phyloP scores from a whole-genome alignment of 2,113 vertebrate species.

The Myrmecobius fasciatus region DNA sequence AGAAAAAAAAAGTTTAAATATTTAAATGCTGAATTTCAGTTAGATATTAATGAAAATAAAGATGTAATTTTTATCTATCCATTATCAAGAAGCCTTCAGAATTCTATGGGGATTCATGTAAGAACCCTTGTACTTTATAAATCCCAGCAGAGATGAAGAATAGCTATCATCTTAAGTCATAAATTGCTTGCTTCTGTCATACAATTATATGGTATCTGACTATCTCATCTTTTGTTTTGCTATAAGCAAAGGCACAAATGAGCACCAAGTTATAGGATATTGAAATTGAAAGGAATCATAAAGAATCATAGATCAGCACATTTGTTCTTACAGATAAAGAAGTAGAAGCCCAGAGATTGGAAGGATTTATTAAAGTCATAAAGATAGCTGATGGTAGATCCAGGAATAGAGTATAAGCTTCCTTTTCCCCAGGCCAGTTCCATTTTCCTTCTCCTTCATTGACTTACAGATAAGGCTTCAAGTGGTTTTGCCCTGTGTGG shows the following conservation, averaged over 20 bases:
- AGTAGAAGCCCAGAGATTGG: not conserved
- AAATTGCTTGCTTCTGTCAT: not conserved
- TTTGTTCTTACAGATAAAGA: not conserved
- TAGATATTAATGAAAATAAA: not conserved
- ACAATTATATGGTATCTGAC: not conserved
- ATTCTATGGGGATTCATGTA: not conserved
- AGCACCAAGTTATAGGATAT: not conserved
- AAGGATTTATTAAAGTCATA: not conserved
- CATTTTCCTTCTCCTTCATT: not conserved
- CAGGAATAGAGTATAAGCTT: not conserved
- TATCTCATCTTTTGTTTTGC: not conserved
- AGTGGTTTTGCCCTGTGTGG: not conserved
- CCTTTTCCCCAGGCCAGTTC: not conserved
- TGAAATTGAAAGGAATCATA: not conserved
- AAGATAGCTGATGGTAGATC: not conserved
- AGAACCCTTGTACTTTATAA: not conserved
- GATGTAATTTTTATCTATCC: not conserved
- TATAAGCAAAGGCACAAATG: not conserved
- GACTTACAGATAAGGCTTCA: not conserved
- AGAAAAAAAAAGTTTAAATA: not conserved
- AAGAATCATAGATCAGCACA: not conserved
- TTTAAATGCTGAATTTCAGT: not conserved
- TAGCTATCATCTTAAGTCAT: not conserved
- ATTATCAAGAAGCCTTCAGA: not conserved
- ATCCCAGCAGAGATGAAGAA: not conserved